These are phyloP conservation scores for Eufriesea mexicana DNA, from an alignment of 1,140 invertebrate species.

Conservation along the genomic window DNA sequence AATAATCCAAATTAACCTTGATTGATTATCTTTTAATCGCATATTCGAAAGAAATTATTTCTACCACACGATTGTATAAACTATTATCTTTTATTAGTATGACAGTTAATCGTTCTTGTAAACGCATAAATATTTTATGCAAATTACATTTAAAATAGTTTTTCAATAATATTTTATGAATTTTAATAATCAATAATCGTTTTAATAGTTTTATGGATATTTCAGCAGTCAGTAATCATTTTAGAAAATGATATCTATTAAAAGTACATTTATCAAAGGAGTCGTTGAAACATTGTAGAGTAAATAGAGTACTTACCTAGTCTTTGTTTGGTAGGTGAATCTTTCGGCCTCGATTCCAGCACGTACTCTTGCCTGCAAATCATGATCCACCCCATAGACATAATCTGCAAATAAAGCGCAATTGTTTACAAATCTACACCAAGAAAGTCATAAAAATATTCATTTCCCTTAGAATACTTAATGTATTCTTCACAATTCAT, in stretches of 20 bases:
- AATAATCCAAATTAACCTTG: too few relatives aligned
- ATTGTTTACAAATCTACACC: not conserved
- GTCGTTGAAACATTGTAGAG: not conserved
- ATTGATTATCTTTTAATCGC: not conserved
- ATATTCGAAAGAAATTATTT: not conserved
- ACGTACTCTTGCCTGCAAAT: conserved; percentile 79
- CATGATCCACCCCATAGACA: conserved; percentile 79
- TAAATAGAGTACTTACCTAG: conserved; percentile 67
- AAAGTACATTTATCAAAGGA: not conserved
- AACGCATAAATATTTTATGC: too few relatives aligned
- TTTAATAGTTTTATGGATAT: too few relatives aligned
- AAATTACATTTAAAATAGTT: too few relatives aligned
- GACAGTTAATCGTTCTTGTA: too few relatives aligned
- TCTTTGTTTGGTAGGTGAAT: conserved; percentile 72
- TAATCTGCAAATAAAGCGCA: conserved; percentile 74
- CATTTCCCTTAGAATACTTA: too few relatives aligned
- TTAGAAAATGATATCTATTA: not conserved
- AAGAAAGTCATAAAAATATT: not conserved
- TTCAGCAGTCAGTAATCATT: too few relatives aligned
- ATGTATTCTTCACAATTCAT: too few relatives aligned
- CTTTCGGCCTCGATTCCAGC: conserved; percentile 80
- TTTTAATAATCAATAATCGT: too few relatives aligned
- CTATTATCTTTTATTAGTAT: too few relatives aligned
- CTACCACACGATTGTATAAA: too few relatives aligned
- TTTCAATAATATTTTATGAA: too few relatives aligned